Percentiles rank a stretch among this genome's conserved stretches.
Conservation (phyloP, 2,888 invertebrate species). For the Eupithecia abbreviata region DNA sequence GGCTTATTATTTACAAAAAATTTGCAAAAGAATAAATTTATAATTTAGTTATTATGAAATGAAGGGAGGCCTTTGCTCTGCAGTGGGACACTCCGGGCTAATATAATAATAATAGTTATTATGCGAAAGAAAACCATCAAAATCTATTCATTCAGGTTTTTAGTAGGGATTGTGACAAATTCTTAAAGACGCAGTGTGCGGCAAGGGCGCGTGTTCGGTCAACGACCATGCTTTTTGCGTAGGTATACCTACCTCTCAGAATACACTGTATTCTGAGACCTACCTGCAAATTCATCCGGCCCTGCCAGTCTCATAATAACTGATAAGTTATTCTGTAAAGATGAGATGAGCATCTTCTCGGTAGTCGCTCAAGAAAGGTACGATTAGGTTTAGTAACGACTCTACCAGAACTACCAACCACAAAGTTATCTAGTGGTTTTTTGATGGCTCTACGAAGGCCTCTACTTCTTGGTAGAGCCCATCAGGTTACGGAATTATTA, state of each 20-base stretch:
- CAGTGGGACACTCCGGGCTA: too few species aligned
- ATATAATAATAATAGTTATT: too few species aligned
- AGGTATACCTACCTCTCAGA: background rate
- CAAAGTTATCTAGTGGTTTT: background rate
- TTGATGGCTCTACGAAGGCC: background rate
- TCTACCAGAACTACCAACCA: background rate
- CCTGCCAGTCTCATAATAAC: constrained; percentile 48
- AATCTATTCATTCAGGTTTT: background rate
- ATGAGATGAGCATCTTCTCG: constrained; percentile 27
- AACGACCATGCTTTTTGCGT: constrained; percentile 61
- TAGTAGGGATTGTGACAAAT: background rate
- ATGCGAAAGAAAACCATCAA: too few species aligned
- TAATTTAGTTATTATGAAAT: too few species aligned
- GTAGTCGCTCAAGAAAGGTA: constrained; percentile 19
- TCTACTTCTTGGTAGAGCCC: background rate
- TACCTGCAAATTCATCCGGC: constrained; percentile 61
- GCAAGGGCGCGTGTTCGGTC: constrained; percentile 66
- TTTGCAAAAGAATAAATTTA: too few species aligned
- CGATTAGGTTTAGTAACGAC: background rate
- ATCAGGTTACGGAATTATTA: background rate
- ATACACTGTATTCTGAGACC: too few species aligned
- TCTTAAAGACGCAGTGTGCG: constrained; percentile 5
- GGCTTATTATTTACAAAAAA: too few species aligned
- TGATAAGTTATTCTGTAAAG: constrained; percentile 20
- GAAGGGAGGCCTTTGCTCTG: too few species aligned